phyloP scores from a whole-genome alignment of 2,888 invertebrate genomes.

The Ephialtes manifestator region DNA sequence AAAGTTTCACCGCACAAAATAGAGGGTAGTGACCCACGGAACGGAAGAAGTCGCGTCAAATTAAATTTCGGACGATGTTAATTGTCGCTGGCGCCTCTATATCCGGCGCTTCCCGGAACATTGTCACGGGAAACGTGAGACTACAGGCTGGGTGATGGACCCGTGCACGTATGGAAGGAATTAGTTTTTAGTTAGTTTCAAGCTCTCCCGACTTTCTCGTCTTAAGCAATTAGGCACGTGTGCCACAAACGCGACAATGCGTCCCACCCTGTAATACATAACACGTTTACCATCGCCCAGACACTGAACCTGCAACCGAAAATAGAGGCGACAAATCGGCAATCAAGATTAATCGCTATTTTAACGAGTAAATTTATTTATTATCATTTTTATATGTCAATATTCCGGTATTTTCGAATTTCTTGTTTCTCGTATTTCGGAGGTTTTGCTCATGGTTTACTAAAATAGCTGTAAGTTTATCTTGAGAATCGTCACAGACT shows the following conservation, averaged over 20 bases:
- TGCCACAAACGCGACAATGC: constrained; percentile 81
- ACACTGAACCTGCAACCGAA: constrained; percentile 59
- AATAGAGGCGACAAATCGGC: constrained; percentile 67
- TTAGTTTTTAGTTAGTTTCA: constrained; percentile 83
- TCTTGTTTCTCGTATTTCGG: too few species aligned
- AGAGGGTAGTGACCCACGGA: constrained; percentile 5
- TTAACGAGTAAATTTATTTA: not conserved
- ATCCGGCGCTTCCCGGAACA: constrained; percentile 85
- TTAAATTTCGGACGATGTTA: constrained; percentile 82
- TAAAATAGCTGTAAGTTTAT: too few species aligned
- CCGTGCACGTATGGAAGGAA: constrained; percentile 84
- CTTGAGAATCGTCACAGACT: too few species aligned
- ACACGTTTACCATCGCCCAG: constrained; percentile 77
- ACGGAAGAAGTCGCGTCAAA: constrained; percentile 79
- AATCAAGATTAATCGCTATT: constrained; percentile 3
- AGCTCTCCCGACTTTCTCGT: constrained; percentile 66
- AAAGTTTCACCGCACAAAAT: not conserved
- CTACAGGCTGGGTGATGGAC: constrained; percentile 56
- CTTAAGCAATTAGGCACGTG: constrained; percentile 84
- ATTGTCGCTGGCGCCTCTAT: constrained; percentile 85
- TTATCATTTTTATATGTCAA: too few species aligned
- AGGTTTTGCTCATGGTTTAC: too few species aligned
- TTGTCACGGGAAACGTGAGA: constrained; percentile 64
- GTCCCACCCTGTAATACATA: constrained; percentile 80
- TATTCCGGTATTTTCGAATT: too few species aligned